Conservation (phyloP, 2,888 invertebrate genomes). For the Tuberolachnus salignus region DNA sequence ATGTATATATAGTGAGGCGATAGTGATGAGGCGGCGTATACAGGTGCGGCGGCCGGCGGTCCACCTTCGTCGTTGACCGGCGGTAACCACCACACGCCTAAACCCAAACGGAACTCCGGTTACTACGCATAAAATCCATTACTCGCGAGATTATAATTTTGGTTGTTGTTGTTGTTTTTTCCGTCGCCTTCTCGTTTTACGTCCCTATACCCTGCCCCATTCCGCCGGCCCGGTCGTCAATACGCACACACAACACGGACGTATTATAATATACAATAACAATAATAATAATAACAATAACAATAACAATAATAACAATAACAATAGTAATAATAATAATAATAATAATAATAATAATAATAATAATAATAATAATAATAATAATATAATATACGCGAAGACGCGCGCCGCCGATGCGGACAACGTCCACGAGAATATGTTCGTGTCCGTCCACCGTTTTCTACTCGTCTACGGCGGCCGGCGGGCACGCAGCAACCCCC, state of each 20-base stretch:
- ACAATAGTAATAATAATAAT: no score
- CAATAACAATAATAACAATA: no score
- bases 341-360: no score
- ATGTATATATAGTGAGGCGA: background rate
- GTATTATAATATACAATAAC: background rate
- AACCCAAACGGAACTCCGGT: constrained; percentile 55
- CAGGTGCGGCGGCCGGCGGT: constrained; percentile 51
- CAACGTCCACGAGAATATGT: no score
- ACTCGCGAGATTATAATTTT: constrained; percentile 48
- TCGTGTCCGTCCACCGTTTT: no score
- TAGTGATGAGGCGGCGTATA: background rate
- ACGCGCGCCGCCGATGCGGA: background rate
- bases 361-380: no score
- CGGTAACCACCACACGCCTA: constrained; percentile 50
- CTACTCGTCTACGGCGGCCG: background rate
- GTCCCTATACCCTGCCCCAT: background rate
- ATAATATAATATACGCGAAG: background rate
- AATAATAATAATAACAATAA: no score
- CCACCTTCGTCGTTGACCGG: constrained; percentile 54
- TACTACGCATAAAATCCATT: constrained; percentile 54
- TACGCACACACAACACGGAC: background rate
- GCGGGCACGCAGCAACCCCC: background rate
- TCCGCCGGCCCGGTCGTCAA: background rate
- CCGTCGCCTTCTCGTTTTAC: constrained; percentile 45
- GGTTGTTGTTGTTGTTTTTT: constrained; percentile 30